phyloP scores from a whole-genome alignment of 2,888 invertebrate species.

The Horisme vitalbata region DNA sequence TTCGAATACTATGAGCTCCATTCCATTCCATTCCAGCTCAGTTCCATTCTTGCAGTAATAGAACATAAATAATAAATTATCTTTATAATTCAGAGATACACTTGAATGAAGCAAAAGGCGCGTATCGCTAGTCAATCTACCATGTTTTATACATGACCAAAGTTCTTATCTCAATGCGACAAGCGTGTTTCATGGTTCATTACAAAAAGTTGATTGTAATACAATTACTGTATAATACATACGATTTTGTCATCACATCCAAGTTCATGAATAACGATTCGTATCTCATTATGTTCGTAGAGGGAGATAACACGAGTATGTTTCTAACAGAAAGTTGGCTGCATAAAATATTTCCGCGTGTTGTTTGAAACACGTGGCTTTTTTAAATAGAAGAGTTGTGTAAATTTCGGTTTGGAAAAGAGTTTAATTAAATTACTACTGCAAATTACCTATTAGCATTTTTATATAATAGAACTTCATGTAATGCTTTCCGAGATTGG shows the following conservation, averaged over 20 bases:
- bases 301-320: constrained; percentile 3
- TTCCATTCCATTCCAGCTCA: too few species aligned
- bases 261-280: constrained; percentile 23
- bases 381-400: too few species aligned
- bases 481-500: too few species aligned
- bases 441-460: too few species aligned
- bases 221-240: constrained; percentile 13
- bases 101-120: background rate
- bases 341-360: background rate
- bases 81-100: too few species aligned
- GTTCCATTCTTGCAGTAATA: too few species aligned
- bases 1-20: too few species aligned
- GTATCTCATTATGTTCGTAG: constrained; percentile 16
- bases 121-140: background rate
- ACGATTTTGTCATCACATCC: constrained; percentile 13
- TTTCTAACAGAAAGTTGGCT: background rate
- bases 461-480: too few species aligned
- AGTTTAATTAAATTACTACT: too few species aligned
- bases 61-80: too few species aligned
- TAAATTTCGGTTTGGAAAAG: too few species aligned
- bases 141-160: constrained; percentile 8
- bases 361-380: too few species aligned
- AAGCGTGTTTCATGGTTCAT: constrained; percentile 2
- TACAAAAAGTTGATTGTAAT: constrained; percentile 11
- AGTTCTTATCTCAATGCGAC: constrained; percentile 2